Evolutionary conservation across 2,888 invertebrate species (phyloP).

Genomic region (Ernsta delagoae): DNA sequence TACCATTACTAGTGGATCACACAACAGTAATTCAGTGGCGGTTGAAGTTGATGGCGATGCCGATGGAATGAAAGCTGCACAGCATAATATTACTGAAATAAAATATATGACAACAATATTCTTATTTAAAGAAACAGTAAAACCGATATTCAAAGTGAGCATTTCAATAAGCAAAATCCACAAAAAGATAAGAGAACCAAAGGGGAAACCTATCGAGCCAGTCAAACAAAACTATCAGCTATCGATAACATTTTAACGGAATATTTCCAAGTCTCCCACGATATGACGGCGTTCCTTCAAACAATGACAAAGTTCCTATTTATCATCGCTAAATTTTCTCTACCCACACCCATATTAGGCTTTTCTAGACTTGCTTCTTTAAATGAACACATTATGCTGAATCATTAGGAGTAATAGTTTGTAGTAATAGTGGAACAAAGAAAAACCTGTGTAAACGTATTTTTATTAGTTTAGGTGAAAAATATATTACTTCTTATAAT

Average conservation of each 20-base stretch:
- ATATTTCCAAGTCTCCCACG: slow-evolving; percentile 47
- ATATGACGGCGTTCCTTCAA: slow-evolving; percentile 37
- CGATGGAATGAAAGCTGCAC: too few species aligned
- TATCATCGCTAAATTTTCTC: slow-evolving; percentile 37
- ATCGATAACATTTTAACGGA: slow-evolving; percentile 43
- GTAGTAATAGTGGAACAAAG: background rate
- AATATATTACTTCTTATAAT: too few species aligned
- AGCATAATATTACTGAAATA: too few species aligned
- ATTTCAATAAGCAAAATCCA: slow-evolving; percentile 28
- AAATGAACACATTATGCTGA: background rate
- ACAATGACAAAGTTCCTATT: slow-evolving; percentile 31
- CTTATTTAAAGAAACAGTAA: background rate
- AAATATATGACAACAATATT: too few species aligned
- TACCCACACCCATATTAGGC: slow-evolving; percentile 31
- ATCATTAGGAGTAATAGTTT: background rate
- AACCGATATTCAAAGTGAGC: slow-evolving; percentile 17
- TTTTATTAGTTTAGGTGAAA: background rate
- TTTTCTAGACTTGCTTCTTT: slow-evolving; percentile 27
- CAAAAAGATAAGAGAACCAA: slow-evolving; percentile 39
- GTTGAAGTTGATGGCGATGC: too few species aligned
- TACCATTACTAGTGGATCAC: too few species aligned
- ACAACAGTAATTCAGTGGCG: too few species aligned
- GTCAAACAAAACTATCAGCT: slow-evolving; percentile 47
- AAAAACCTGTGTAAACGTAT: background rate
- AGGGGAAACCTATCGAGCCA: slow-evolving; percentile 46